These are phyloP conservation scores for Premnoplex brunnescens DNA, from an alignment of 2,797 vertebrate species.

Conservation along the genomic window DNA sequence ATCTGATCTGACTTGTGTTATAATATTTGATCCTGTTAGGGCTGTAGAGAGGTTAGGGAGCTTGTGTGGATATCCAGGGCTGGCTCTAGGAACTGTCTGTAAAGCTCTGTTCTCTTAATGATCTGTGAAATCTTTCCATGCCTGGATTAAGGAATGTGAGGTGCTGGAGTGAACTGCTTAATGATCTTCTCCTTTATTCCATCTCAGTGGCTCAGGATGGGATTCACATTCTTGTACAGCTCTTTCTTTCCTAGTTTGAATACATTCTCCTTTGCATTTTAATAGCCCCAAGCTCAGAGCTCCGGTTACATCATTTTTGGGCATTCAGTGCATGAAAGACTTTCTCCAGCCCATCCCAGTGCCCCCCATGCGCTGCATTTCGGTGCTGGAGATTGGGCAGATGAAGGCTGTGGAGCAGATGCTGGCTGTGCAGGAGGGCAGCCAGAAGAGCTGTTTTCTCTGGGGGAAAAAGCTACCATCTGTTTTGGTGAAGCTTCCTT, in stretches of 20 bases:
- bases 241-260: not conserved
- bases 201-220: not conserved
- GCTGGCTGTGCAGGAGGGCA: not conserved
- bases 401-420: not conserved
- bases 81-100: not conserved
- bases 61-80: not conserved
- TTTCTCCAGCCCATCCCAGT: not conserved
- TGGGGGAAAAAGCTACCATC: not conserved
- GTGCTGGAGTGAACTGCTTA: constrained; percentile 14
- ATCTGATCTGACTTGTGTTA: not conserved
- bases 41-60: not conserved
- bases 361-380: not conserved
- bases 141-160: constrained; percentile 4
- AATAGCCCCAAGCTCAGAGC: not conserved
- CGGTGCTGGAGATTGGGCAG: not conserved
- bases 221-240: constrained; percentile 29
- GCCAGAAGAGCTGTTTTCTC: not conserved
- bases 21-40: not conserved
- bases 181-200: constrained; percentile 13
- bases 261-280: constrained; percentile 50
- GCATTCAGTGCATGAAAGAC: not conserved
- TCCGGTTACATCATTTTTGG: not conserved
- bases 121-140: constrained; percentile 4
- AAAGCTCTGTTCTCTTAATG: not conserved
- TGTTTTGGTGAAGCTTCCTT: not conserved